These are phyloP conservation scores for Circaetus cinerascens DNA, from an alignment of 2,113 vertebrate species.

Conservation along the genomic window DNA sequence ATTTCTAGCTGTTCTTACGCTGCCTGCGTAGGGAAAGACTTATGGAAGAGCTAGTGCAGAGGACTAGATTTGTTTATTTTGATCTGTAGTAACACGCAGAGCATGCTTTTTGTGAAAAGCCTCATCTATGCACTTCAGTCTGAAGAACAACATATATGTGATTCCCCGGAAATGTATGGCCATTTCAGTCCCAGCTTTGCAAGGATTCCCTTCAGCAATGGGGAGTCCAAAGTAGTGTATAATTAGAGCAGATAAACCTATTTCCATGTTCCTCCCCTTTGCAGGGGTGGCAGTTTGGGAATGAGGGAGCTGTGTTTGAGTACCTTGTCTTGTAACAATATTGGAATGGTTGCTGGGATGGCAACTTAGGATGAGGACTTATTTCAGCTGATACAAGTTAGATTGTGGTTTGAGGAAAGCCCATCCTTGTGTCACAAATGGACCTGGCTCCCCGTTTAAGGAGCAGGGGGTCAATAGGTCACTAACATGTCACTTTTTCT, in stretches of 20 bases:
- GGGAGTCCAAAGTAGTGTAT: background rate
- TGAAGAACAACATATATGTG: background rate
- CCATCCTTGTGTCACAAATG: background rate
- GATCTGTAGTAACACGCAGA: background rate
- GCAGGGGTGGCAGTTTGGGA: background rate
- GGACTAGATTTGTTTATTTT: background rate
- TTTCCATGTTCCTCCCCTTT: background rate
- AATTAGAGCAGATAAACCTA: background rate
- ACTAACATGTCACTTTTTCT: background rate
- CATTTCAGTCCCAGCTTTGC: background rate
- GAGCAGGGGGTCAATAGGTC: background rate
- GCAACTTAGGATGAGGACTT: background rate
- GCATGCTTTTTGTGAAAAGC: background rate
- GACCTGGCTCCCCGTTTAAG: background rate
- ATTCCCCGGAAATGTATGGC: background rate
- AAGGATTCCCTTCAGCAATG: background rate
- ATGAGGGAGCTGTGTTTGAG: background rate
- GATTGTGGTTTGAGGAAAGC: background rate
- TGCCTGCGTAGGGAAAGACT: too few species aligned
- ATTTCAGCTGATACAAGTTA: background rate
- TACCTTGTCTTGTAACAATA: background rate
- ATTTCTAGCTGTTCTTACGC: too few species aligned
- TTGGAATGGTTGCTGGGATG: background rate
- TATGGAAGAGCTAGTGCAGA: too few species aligned
- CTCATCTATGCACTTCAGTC: background rate